These are phyloP conservation scores for Spea hammondii DNA, from an alignment of 2,797 vertebrate genomes.

Conservation along the genomic window DNA sequence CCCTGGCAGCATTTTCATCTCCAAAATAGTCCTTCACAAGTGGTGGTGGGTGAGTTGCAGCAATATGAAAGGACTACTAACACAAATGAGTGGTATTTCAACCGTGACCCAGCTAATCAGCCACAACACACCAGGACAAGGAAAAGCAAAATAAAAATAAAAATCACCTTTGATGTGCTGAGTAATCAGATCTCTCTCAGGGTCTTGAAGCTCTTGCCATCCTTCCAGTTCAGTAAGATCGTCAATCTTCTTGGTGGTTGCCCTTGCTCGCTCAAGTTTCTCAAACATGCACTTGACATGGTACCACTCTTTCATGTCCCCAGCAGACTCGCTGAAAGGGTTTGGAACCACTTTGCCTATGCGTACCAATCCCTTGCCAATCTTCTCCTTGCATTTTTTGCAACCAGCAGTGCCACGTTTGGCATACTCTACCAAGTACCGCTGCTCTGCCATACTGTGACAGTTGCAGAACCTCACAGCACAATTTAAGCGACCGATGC, in stretches of 20 bases:
- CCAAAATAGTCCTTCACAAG: too few species aligned
- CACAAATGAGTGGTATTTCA: too few species aligned
- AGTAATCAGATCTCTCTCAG: slow-evolving; percentile 85
- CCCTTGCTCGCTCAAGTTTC: slow-evolving; percentile 88
- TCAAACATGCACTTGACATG: slow-evolving; percentile 95
- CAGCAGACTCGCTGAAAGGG: slow-evolving; percentile 92
- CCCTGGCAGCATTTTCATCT: too few species aligned
- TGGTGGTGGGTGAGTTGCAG: too few species aligned
- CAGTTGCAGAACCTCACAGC: slow-evolving; percentile 10
- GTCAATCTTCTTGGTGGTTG: slow-evolving; percentile 94
- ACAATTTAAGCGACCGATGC: neutral
- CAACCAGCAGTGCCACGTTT: slow-evolving; percentile 93
- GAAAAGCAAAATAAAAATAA: neutral
- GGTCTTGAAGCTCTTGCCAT: slow-evolving; percentile 90
- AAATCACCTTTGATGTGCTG: slow-evolving; percentile 80
- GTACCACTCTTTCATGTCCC: slow-evolving; percentile 99
- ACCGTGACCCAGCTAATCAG: too few species aligned
- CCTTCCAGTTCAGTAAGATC: slow-evolving; percentile 95
- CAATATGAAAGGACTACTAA: too few species aligned
- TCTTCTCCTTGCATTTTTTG: slow-evolving; percentile 98
- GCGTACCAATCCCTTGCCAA: slow-evolving; percentile 85
- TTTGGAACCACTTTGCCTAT: slow-evolving; percentile 96
- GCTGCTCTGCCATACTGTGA: slow-evolving; percentile 85
- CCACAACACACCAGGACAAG: too few species aligned
- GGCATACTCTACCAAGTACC: slow-evolving; percentile 94